phyloP scores from a whole-genome alignment of 1,140 invertebrate genomes.

The Bombus pascuorum region DNA sequence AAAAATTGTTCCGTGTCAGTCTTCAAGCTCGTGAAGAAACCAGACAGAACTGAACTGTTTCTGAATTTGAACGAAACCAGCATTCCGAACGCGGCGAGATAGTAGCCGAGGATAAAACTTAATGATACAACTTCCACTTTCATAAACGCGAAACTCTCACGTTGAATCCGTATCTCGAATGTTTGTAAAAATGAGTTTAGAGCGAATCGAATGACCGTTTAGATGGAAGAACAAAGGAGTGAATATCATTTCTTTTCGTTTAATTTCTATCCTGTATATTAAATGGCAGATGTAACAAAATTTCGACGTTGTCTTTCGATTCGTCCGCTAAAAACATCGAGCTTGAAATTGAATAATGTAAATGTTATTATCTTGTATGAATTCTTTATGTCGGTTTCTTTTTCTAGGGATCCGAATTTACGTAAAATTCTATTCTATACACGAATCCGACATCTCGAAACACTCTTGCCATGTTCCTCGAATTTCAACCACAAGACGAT shows the following conservation, averaged over 20 bases:
- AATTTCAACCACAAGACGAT: no score
- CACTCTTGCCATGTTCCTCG: no score
- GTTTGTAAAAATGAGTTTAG: no score
- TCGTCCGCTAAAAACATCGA: no score
- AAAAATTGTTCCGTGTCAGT: background rate
- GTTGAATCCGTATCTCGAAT: background rate
- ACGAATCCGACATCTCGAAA: no score
- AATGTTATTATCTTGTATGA: no score
- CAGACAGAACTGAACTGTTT: background rate
- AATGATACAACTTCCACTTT: slow-evolving; percentile 7
- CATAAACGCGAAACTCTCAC: slow-evolving; percentile 6
- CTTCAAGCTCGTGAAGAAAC: background rate
- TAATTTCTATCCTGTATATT: background rate
- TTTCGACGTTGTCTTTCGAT: background rate
- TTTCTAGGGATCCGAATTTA: no score
- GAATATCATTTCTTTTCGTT: background rate
- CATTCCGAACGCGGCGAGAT: background rate
- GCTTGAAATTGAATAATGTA: no score
- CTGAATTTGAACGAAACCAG: slow-evolving; percentile 3
- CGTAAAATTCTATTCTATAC: no score
- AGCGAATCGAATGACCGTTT: background rate
- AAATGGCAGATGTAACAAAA: background rate
- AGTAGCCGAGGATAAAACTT: background rate
- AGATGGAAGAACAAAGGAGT: background rate
- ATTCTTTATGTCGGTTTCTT: no score